Conservation (phyloP, 2,888 invertebrate genomes). For the Synergus japonicus region DNA sequence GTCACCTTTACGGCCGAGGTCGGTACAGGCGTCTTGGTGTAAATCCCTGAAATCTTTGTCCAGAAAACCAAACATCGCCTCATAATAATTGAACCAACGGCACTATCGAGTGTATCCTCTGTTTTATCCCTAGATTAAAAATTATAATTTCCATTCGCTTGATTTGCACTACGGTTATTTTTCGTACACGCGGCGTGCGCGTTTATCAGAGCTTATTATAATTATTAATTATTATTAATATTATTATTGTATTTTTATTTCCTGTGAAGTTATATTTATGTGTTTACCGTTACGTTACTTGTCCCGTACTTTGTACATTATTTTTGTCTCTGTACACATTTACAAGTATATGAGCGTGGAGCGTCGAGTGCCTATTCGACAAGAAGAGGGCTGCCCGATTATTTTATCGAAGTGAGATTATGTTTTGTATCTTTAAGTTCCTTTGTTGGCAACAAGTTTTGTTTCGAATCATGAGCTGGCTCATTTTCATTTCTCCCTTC, state of each 20-base stretch:
- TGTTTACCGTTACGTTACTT: constrained; percentile 52
- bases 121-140: constrained; percentile 42
- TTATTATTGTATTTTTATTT: constrained; percentile 59
- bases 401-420: constrained; percentile 60
- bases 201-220: constrained; percentile 52
- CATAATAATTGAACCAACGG: constrained; percentile 20
- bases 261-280: constrained; percentile 60
- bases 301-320: constrained; percentile 58
- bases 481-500: constrained; percentile 62
- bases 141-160: constrained; percentile 46
- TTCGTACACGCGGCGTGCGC: constrained; percentile 48
- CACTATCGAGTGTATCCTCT: constrained; percentile 20
- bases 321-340: constrained; percentile 58
- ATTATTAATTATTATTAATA: constrained; percentile 55
- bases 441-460: constrained; percentile 79
- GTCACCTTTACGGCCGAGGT: constrained; percentile 95
- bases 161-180: constrained; percentile 43
- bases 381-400: constrained; percentile 41
- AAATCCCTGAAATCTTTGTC: constrained; percentile 61
- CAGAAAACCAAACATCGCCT: constrained; percentile 18
- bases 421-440: constrained; percentile 70
- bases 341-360: constrained; percentile 53
- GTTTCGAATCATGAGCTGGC: constrained; percentile 77
- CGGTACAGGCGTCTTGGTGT: constrained; percentile 92
- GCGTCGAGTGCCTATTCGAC: constrained; percentile 38